These are phyloP conservation scores for Bubo blakistoni DNA, from an alignment of 2,113 vertebrate genomes.

Conservation along the genomic window DNA sequence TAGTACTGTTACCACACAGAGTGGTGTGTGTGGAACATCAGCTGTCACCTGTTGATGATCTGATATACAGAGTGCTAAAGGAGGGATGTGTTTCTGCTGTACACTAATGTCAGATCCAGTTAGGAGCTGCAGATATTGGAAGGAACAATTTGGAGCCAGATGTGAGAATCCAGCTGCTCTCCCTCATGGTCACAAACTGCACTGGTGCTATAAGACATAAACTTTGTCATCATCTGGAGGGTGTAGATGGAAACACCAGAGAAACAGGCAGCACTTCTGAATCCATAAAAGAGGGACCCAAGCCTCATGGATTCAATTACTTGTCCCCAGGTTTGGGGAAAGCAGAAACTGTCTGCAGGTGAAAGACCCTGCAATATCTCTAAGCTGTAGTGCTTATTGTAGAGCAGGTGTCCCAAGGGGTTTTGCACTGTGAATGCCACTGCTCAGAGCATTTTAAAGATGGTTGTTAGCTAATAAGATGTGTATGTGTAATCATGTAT, in stretches of 20 bases:
- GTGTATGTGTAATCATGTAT: accelerated
- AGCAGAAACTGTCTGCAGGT: background rate
- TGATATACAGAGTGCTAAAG: background rate
- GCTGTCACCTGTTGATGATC: background rate
- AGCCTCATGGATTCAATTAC: background rate
- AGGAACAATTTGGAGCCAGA: background rate
- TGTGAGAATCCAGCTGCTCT: background rate
- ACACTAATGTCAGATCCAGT: accelerated
- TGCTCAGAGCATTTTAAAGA: background rate
- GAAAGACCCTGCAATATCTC: background rate
- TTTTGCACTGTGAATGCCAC: background rate
- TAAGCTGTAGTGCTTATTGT: background rate
- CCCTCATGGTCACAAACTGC: background rate
- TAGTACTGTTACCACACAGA: too few species aligned
- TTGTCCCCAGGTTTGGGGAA: background rate
- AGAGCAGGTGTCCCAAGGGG: background rate
- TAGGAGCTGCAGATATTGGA: background rate
- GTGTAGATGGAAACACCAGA: background rate
- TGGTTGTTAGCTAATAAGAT: background rate
- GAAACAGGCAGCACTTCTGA: background rate
- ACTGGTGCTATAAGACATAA: background rate
- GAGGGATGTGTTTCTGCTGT: background rate
- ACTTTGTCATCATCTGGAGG: background rate
- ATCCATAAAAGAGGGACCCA: background rate
- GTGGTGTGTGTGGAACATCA: background rate